phyloP scores from a whole-genome alignment of 1,140 invertebrate genomes.

The Dreissena rostriformis region DNA sequence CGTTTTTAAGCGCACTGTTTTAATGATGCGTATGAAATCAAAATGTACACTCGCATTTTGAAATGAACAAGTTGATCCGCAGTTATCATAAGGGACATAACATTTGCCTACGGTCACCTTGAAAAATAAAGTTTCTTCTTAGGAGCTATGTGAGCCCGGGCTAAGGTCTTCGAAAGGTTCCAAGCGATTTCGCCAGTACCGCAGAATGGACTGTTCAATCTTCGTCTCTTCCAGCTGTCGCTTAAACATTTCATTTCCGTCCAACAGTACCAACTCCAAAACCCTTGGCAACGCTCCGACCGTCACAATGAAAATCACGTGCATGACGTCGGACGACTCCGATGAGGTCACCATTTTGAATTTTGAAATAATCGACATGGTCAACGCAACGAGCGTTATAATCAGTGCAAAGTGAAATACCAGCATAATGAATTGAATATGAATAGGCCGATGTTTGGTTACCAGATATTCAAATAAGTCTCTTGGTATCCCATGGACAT shows the following conservation, averaged over 20 bases:
- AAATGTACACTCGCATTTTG: too few relatives aligned
- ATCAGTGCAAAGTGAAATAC: constrained; percentile 10
- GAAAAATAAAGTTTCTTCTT: too few relatives aligned
- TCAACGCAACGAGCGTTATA: background rate
- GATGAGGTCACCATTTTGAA: background rate
- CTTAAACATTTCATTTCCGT: constrained; percentile 4
- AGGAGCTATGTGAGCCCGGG: too few relatives aligned
- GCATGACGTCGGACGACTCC: constrained; percentile 39
- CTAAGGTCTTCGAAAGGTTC: too few relatives aligned
- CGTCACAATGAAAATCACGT: constrained; percentile 46
- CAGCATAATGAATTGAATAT: constrained; percentile 14
- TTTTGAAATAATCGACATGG: constrained; percentile 13
- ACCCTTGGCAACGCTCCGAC: constrained; percentile 34
- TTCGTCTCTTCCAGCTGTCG: background rate
- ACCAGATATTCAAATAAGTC: constrained; percentile 24
- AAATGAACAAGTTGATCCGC: too few relatives aligned
- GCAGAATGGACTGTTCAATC: constrained; percentile 15
- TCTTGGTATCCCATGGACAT: constrained; percentile 30
- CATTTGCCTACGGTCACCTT: too few relatives aligned
- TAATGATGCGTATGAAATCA: too few relatives aligned
- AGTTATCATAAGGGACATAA: too few relatives aligned
- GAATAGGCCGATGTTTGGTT: constrained; percentile 9
- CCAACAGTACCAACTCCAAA: constrained; percentile 15
- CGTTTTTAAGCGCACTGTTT: too few relatives aligned
- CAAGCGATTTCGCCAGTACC: constrained; percentile 8